Evolutionary conservation across 2,888 invertebrate species (phyloP).

Genomic region (Ametastegia equiseti): DNA sequence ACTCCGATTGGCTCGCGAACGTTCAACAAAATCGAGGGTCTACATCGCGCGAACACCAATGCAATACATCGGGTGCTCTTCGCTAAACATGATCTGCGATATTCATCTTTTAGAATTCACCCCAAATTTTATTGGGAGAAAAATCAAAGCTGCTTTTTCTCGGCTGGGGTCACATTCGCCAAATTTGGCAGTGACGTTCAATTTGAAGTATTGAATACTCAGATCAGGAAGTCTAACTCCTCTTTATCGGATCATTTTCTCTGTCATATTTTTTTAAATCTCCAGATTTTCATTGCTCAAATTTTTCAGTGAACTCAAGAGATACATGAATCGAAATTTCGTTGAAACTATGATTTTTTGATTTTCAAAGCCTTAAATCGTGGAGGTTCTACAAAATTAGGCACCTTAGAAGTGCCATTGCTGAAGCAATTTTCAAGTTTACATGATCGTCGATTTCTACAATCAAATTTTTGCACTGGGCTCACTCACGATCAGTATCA

Average conservation of each 20-base stretch:
- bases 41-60: not conserved
- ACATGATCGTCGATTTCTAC: too few relatives aligned
- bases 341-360: too few relatives aligned
- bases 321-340: too few relatives aligned
- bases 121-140: not conserved
- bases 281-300: too few relatives aligned
- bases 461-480: too few relatives aligned
- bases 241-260: not conserved
- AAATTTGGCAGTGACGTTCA: not conserved
- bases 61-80: not conserved
- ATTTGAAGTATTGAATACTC: not conserved
- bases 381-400: too few relatives aligned
- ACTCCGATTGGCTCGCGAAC: conserved; percentile 62
- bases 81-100: not conserved
- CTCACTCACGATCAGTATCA: conserved; percentile 50
- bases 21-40: not conserved
- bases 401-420: too few relatives aligned
- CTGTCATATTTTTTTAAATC: too few relatives aligned
- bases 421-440: too few relatives aligned
- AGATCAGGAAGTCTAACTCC: not conserved
- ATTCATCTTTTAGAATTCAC: not conserved
- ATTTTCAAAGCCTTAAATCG: too few relatives aligned
- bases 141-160: not conserved
- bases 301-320: too few relatives aligned
- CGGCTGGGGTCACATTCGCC: not conserved